phyloP scores from a whole-genome alignment of 2,797 vertebrate species.

The Toxotes lorentzi region DNA sequence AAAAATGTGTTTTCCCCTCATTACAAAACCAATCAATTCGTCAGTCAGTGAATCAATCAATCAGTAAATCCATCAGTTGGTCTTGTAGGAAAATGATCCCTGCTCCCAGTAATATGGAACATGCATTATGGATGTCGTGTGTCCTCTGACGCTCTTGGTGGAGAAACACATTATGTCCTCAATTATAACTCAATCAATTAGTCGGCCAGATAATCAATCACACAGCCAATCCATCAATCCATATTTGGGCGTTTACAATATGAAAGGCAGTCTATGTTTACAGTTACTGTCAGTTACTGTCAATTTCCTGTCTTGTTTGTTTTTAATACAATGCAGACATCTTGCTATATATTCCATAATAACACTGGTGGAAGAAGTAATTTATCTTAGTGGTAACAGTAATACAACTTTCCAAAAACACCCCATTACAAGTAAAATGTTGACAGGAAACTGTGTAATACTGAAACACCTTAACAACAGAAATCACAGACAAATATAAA shows the following conservation, averaged over 20 bases:
- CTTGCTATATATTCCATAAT: not conserved
- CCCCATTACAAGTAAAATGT: not conserved
- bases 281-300: constrained; percentile 5
- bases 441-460: not conserved
- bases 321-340: not conserved
- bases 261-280: constrained; percentile 1
- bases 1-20: constrained; percentile 66
- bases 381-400: not conserved
- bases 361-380: not conserved
- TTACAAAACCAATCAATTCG: constrained; percentile 68
- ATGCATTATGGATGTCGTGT: constrained; percentile 60
- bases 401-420: not conserved
- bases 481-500: constrained; percentile 26
- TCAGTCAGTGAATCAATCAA: constrained; percentile 59
- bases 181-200: constrained; percentile 65
- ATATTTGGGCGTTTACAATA: constrained; percentile 16
- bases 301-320: not conserved
- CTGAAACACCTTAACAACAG: constrained; percentile 8
- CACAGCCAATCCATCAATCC: constrained; percentile 36
- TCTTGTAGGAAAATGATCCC: constrained; percentile 41
- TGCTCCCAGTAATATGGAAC: constrained; percentile 30
- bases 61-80: constrained; percentile 65
- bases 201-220: constrained; percentile 38
- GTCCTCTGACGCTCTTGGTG: constrained; percentile 47
- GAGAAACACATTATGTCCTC: constrained; percentile 57